Evolutionary conservation across 2,888 invertebrate species (phyloP).

Genomic region (Anarsia innoxiella): DNA sequence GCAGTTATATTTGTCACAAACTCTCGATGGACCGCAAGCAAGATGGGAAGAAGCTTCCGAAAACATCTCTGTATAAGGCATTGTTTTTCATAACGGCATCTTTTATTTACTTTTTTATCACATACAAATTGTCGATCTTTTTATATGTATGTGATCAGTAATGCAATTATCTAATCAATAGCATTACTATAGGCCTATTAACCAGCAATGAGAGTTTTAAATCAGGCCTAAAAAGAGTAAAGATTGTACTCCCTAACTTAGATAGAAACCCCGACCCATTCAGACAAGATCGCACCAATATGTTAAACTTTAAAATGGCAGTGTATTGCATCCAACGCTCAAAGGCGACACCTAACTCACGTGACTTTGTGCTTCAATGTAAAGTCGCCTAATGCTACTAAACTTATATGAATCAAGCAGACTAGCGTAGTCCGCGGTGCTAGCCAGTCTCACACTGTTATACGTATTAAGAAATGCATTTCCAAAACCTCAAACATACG

Average conservation of each 20-base stretch:
- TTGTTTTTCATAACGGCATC: too few species aligned
- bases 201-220: too few species aligned
- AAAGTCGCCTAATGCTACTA: conserved; percentile 57
- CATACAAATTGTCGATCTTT: too few species aligned
- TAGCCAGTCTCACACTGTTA: conserved; percentile 53
- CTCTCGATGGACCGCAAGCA: conserved; percentile 31
- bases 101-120: too few species aligned
- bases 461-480: conserved; percentile 70
- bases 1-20: conserved; percentile 67
- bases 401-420: conserved; percentile 52
- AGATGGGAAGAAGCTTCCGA: conserved; percentile 18
- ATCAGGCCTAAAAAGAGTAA: conserved; percentile 31
- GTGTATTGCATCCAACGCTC: too few species aligned
- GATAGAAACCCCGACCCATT: conserved; percentile 29
- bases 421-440: conserved; percentile 68
- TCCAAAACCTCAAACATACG: conserved; percentile 61
- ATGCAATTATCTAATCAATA: too few species aligned
- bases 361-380: conserved; percentile 57
- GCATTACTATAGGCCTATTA: too few species aligned
- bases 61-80: conserved; percentile 57
- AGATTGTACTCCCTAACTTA: conserved; percentile 37
- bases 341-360: conserved; percentile 43
- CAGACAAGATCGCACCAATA: conserved; percentile 52
- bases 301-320: conserved; percentile 64
- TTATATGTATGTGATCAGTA: too few species aligned